A percentile compares a stretch with the other conserved stretches of the same genome.
Conservation (phyloP, 1,140 invertebrate genomes). For the Macrobrachium rosenbergii region DNA sequence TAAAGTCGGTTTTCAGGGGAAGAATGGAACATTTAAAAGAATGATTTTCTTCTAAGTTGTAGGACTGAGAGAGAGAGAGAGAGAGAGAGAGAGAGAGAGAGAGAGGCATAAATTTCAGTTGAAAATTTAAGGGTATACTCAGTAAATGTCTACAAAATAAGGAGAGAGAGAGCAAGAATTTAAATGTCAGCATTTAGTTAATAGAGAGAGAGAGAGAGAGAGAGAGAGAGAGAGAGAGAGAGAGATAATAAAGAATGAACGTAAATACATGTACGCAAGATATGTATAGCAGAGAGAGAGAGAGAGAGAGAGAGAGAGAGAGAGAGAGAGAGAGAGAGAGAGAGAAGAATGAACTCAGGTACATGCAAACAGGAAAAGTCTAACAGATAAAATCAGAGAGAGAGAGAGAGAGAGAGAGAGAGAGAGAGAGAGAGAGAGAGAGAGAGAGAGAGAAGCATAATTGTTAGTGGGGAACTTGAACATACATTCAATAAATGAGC, state of each 20-base stretch:
- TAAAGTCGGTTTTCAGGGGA: neutral
- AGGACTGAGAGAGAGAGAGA: neutral
- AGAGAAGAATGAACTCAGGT: neutral
- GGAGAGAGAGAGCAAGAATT: neutral
- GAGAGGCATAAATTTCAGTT: slow-evolving; percentile 17
- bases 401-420: slow-evolving; percentile 44
- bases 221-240: too few species aligned
- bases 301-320: too few species aligned
- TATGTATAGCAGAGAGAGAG: too few species aligned
- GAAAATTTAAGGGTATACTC: neutral
- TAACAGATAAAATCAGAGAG: slow-evolving; percentile 32
- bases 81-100: slow-evolving; percentile 28
- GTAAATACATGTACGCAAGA: too few species aligned
- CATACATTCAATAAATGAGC: too few species aligned
- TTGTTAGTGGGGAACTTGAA: too few species aligned
- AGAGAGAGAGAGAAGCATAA: neutral
- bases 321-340: neutral
- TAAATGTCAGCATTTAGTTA: too few species aligned
- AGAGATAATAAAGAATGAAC: too few species aligned
- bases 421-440: slow-evolving; percentile 42
- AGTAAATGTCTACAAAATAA: neutral
- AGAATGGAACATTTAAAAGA: neutral
- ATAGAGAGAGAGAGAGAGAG: too few species aligned
- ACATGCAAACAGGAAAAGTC: slow-evolving; percentile 25
- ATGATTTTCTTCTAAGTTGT: neutral